Evolutionary conservation across 2,797 vertebrate genomes (phyloP), one percentile per base, ranked within the genome.

Genomic region (Fundulus diaphanus): DNA sequence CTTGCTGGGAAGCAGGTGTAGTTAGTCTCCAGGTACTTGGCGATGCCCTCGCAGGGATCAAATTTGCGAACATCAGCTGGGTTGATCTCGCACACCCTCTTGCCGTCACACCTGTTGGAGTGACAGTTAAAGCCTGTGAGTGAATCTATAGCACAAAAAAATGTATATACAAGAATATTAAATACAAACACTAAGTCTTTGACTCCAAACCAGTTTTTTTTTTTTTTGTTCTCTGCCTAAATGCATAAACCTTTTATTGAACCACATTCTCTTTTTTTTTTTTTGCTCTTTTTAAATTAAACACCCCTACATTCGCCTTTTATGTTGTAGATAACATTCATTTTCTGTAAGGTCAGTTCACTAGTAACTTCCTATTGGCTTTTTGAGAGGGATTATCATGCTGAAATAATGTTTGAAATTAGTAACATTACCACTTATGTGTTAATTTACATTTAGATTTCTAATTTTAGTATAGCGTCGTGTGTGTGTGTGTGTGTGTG

Each of bases 21-120:
- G 1, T 71, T 87, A 74, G 91, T 87, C 15, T 91, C 40, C 69
- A 93, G 74, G 44, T 93, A 93, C 77, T 93, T 93, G 37, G 1
- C 73, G 56, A 13, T 92, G 67, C 52, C 83, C 0, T 0, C 0
- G 37, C 92, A 94, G 65, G 88, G 87, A 79, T 92, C 83, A 5
- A 72, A 18, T 70, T 15, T 20, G 22, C 0, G 27, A 80, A 31
- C 15, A 7, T 49, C 2, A 2, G 46, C 11, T 3, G 3, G 1
- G 35, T 22, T 72, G 0, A 93, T 1, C 70, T 89, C 87, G 65
- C 93, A 94, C 1, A 11, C 71, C 0, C 0, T 72, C 78, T 83
- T 87, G 0, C 88, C 88, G 49, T 94, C 70, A 79, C 93, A 94
- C 66, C 92, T 93, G 75, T 9, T 37, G 20, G 3, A 37, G 35